Evolutionary conservation across 2,797 vertebrate genomes (phyloP).

Genomic region (Sebastes vulpes): DNA sequence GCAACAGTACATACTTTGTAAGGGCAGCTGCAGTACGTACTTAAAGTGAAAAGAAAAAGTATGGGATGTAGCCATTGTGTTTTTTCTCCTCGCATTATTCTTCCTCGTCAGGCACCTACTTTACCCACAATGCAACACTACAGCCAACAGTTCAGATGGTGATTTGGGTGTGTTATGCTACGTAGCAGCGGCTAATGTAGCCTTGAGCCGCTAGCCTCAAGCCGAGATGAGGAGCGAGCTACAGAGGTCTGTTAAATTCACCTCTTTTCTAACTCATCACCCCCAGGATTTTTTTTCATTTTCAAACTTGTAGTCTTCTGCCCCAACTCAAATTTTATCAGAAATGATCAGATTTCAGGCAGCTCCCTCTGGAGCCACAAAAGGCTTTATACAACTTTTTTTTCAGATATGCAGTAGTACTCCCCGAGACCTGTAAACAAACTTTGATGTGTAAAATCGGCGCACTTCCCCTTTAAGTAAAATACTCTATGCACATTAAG

Average conservation of each 20-base stretch:
- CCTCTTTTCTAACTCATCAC: not conserved
- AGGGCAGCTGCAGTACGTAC: too few species aligned
- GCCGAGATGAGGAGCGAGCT: not conserved
- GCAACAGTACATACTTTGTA: too few species aligned
- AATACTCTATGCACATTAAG: not conserved
- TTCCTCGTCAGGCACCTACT: not conserved
- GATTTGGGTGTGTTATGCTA: too few species aligned
- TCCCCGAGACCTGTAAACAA: not conserved
- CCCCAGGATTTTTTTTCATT: not conserved
- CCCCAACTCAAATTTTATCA: not conserved
- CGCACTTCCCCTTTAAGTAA: slow-evolving; percentile 1
- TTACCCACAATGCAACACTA: not conserved
- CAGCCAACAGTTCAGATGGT: not conserved
- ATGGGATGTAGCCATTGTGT: rapidly evolving
- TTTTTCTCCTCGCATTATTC: not conserved
- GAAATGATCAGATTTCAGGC: not conserved
- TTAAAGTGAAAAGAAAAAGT: too few species aligned
- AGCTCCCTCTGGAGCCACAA: not conserved
- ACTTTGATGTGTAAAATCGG: slow-evolving; percentile 6
- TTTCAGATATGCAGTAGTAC: not conserved
- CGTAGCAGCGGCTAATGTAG: not conserved
- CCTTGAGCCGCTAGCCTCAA: not conserved
- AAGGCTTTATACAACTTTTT: not conserved
- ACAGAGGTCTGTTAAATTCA: not conserved
- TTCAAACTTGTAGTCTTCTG: not conserved